Evolutionary conservation across 2,797 vertebrate genomes (phyloP).

Genomic region (Tiaroga cobitis): DNA sequence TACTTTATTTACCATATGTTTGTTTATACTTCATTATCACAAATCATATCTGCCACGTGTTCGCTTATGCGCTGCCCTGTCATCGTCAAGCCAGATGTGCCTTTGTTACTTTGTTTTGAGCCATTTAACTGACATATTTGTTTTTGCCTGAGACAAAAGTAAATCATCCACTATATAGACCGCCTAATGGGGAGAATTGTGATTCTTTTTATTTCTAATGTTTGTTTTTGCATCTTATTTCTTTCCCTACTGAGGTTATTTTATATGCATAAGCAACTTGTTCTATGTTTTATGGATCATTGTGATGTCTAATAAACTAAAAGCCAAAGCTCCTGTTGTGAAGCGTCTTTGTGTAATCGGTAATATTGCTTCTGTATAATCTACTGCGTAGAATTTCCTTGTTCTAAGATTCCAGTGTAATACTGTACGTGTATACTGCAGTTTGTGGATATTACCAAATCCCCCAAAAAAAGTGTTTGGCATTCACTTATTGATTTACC

Average conservation of each 20-base stretch:
- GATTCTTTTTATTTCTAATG: conserved; percentile 50
- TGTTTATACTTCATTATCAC: conserved; percentile 4
- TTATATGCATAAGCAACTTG: conserved; percentile 71
- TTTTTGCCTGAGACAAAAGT: conserved; percentile 50
- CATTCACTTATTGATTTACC: conserved; percentile 39
- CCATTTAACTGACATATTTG: conserved; percentile 65
- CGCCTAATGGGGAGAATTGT: not conserved
- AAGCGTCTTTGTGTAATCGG: not conserved
- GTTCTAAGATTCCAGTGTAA: not conserved
- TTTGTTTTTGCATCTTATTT: conserved; percentile 55
- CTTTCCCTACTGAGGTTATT: conserved; percentile 53
- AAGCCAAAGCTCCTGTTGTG: conserved; percentile 53
- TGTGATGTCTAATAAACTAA: conserved; percentile 82
- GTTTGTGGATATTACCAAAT: conserved; percentile 9
- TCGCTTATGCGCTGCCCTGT: conserved; percentile 2
- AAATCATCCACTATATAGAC: conserved; percentile 44
- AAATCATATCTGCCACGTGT: conserved; percentile 14
- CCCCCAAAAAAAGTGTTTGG: conserved; percentile 3
- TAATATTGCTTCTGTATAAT: not conserved
- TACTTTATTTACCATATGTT: not conserved
- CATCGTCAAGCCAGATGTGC: conserved; percentile 72
- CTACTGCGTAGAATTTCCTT: not conserved
- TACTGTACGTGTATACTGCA: not conserved
- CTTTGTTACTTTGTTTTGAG: conserved; percentile 77
- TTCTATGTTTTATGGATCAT: conserved; percentile 78